A percentile compares a stretch with the other conserved stretches of the same genome.
Evolutionary conservation across 1,140 invertebrate genomes (phyloP).

Genomic region (Drosophila quadrilineata): DNA sequence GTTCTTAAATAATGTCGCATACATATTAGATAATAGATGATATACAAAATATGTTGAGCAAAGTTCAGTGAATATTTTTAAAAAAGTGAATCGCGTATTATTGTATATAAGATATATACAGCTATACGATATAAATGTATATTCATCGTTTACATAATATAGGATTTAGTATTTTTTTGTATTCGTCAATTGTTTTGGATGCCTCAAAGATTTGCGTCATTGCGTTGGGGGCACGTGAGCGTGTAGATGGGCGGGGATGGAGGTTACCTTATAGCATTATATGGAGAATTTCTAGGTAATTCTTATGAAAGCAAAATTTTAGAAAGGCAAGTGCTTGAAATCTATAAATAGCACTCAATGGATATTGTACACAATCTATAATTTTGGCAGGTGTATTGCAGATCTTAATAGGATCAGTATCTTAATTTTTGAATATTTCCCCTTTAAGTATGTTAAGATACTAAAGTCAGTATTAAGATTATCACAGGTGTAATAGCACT

Average conservation of each 20-base stretch:
- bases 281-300: constrained; percentile 16
- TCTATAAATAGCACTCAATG: constrained; percentile 18
- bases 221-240: constrained; percentile 18
- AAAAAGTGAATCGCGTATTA: constrained; percentile 1
- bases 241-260: background rate
- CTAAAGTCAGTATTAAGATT: too few species aligned
- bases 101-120: background rate
- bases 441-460: too few species aligned
- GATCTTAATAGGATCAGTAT: too few species aligned
- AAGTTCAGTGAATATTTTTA: constrained; percentile 6
- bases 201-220: constrained; percentile 27
- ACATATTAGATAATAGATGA: constrained; percentile 12
- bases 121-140: background rate
- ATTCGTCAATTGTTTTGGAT: constrained; percentile 33
- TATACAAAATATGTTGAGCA: too few species aligned
- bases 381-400: constrained; percentile 3
- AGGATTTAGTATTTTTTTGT: too few species aligned
- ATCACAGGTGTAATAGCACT: too few species aligned
- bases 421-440: too few species aligned
- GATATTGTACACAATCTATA: constrained; percentile 4
- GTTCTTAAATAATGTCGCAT: constrained; percentile 1
- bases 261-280: constrained; percentile 3
- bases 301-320: background rate
- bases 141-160: background rate
- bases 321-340: constrained; percentile 3